These are phyloP conservation scores for Spatulosminthurus flaviceps DNA, from an alignment of 2,888 invertebrate species.

Conservation along the genomic window DNA sequence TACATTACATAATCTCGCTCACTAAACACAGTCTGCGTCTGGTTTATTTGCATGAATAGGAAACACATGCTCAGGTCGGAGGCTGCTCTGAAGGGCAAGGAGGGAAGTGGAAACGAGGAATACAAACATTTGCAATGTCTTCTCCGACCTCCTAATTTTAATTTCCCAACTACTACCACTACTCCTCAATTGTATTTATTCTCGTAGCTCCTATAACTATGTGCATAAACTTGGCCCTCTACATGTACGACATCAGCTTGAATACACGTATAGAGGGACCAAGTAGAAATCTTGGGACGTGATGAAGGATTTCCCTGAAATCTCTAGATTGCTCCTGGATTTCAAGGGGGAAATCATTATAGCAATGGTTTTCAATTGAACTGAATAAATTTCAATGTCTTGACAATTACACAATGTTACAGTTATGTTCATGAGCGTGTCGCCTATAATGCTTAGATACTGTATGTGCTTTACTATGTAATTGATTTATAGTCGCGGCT, in stretches of 20 bases:
- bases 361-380: not conserved
- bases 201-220: not conserved
- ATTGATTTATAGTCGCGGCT: not conserved
- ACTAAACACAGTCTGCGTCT: not conserved
- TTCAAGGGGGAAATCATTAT: not conserved
- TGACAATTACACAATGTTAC: conserved; percentile 18
- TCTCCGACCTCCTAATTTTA: conserved; percentile 29
- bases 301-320: not conserved
- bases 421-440: not conserved
- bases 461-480: too few species aligned
- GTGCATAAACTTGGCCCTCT: not conserved
- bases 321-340: not conserved
- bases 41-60: conserved; percentile 22
- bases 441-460: too few species aligned
- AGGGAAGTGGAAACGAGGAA: not conserved
- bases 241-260: not conserved
- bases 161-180: conserved; percentile 40
- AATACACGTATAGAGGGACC: not conserved
- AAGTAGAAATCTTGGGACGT: not conserved
- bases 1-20: not conserved
- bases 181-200: too few species aligned
- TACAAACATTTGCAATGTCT: conserved; percentile 31
- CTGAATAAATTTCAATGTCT: not conserved
- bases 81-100: not conserved
- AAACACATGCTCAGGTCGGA: conserved; percentile 27